phyloP scores from a whole-genome alignment of 2,888 invertebrate species.

The Ichneumoninae sp. region DNA sequence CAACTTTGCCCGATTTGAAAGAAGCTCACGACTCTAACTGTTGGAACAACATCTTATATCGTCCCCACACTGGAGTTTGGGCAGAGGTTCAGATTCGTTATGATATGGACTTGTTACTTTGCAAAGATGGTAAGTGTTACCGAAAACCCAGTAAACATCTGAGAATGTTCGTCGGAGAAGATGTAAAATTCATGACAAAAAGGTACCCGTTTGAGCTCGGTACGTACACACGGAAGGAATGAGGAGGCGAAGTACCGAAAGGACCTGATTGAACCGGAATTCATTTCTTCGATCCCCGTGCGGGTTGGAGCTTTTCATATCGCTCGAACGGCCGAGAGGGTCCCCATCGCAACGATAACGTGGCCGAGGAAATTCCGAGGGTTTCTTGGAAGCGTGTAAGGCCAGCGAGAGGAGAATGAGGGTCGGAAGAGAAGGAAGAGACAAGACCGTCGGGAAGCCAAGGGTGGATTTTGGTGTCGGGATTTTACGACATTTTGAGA shows the following conservation, averaged over 20 bases:
- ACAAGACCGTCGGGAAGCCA: conserved; percentile 3
- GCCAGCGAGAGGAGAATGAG: background rate
- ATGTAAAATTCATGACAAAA: conserved; percentile 14
- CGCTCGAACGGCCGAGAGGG: conserved; percentile 15
- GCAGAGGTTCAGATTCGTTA: background rate
- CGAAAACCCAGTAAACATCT: background rate
- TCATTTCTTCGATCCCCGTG: conserved; percentile 67
- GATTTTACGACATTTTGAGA: conserved; percentile 77
- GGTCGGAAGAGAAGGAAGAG: conserved; percentile 8
- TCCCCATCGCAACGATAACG: conserved; percentile 32
- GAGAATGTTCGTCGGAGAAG: background rate
- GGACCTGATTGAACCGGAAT: conserved; percentile 70
- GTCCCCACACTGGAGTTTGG: background rate
- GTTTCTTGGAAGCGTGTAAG: background rate
- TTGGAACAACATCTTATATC: background rate
- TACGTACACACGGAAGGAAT: background rate
- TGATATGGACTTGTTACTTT: background rate
- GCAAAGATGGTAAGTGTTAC: background rate
- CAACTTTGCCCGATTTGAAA: background rate
- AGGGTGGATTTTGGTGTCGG: conserved; percentile 61
- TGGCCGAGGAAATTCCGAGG: conserved; percentile 29
- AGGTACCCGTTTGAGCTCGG: background rate
- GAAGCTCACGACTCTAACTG: background rate
- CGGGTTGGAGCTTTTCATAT: conserved; percentile 26
- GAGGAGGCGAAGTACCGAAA: conserved; percentile 33